Evolutionary conservation across 2,888 invertebrate species (phyloP).

Genomic region (Rhogogaster chlorosoma): DNA sequence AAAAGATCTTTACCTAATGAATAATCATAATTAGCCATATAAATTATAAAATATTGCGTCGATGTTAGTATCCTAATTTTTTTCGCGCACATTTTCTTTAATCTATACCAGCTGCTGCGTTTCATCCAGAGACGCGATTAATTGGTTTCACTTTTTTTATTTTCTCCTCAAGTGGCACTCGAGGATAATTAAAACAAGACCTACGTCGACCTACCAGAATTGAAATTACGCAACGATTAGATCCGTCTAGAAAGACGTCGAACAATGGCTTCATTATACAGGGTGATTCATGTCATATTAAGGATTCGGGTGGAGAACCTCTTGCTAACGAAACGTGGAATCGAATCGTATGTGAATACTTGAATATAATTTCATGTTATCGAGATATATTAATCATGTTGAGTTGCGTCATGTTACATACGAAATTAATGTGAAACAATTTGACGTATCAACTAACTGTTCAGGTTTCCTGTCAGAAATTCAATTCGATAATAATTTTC

Average conservation of each 20-base stretch:
- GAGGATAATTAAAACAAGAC: constrained; percentile 40
- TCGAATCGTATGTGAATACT: constrained; percentile 9
- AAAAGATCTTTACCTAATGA: not conserved
- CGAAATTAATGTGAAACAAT: not conserved
- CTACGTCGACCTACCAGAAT: constrained; percentile 32
- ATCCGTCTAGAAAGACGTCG: constrained; percentile 23
- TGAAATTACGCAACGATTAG: constrained; percentile 36
- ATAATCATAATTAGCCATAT: not conserved
- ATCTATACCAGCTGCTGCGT: constrained; percentile 15
- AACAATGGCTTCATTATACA: constrained; percentile 39
- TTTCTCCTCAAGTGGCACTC: constrained; percentile 23
- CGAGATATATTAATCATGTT: not conserved
- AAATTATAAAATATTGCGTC: not conserved
- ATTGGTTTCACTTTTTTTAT: constrained; percentile 36
- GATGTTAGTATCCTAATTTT: not conserved
- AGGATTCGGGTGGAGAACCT: not conserved
- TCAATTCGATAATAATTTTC: constrained; percentile 1
- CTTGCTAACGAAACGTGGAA: not conserved
- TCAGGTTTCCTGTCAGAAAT: not conserved
- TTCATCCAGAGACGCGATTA: constrained; percentile 24
- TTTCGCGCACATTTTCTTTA: constrained; percentile 12
- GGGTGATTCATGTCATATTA: constrained; percentile 18
- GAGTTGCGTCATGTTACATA: not conserved
- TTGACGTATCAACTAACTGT: not conserved
- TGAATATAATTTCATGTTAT: constrained; percentile 7